A percentile compares a stretch with the other conserved stretches of the same genome.
Conservation (phyloP, 1,140 invertebrate genomes). For the Chlorops oryzae region DNA sequence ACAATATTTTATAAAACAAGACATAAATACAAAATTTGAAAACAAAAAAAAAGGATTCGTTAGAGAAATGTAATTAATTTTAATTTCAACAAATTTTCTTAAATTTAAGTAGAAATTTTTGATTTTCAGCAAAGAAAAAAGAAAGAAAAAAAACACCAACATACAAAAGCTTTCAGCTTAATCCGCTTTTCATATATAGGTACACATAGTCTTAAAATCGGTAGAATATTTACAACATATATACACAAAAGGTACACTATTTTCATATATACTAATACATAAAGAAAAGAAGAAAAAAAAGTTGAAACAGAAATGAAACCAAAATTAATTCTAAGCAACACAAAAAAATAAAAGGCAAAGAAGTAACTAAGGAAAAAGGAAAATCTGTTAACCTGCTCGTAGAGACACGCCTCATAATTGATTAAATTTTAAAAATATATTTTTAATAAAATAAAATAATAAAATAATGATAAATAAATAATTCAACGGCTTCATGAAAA, state of each 20-base stretch:
- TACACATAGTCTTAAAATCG: no score
- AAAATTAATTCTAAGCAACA: neutral
- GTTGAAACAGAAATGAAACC: neutral
- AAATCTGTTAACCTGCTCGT: no score
- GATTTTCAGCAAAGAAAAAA: neutral
- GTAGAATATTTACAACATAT: neutral
- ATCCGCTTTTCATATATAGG: no score
- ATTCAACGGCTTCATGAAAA: no score
- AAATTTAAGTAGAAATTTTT: conserved; percentile 12
- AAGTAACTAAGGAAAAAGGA: neutral
- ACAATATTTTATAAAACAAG: neutral
- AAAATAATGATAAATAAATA: neutral
- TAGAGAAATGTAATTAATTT: neutral
- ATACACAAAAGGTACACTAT: neutral
- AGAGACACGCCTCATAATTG: no score
- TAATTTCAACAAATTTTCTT: neutral
- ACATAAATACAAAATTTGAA: neutral
- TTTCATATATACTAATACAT: neutral
- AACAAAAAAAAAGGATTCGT: neutral
- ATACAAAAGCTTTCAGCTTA: no score
- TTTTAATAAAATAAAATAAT: neutral
- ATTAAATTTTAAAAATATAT: neutral
- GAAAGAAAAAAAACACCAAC: no score
- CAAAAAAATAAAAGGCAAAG: neutral
- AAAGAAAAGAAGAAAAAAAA: no score